phyloP scores from a whole-genome alignment of 2,113 vertebrate genomes.

The Seriola aureovittata region DNA sequence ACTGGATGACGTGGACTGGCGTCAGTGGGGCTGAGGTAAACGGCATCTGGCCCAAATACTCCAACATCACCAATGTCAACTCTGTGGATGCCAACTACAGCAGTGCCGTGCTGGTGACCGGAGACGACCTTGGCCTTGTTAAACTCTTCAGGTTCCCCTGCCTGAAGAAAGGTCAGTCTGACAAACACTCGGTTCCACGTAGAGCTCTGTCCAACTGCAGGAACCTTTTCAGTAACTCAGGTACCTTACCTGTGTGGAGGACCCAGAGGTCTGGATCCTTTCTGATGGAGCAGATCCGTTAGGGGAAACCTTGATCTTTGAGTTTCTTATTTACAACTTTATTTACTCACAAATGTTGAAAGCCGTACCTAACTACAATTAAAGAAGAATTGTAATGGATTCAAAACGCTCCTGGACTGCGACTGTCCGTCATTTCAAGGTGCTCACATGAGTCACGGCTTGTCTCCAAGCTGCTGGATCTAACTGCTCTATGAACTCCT shows the following conservation, averaged over 20 bases:
- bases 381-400: too few relatives aligned
- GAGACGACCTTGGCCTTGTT: constrained; percentile 94
- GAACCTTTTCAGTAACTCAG: not conserved
- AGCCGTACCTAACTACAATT: too few relatives aligned
- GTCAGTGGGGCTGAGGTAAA: constrained; percentile 94
- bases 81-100: constrained; percentile 97
- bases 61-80: constrained; percentile 90
- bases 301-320: too few relatives aligned
- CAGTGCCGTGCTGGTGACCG: constrained; percentile 90
- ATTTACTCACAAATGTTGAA: too few relatives aligned
- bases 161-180: constrained; percentile 91
- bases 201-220: not conserved
- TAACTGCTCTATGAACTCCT: not conserved
- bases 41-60: constrained; percentile 97
- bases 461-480: not conserved
- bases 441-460: not conserved
- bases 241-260: not conserved
- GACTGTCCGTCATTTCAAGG: too few relatives aligned
- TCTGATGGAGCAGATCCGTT: not conserved
- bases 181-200: not conserved
- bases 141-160: constrained; percentile 95
- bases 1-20: constrained; percentile 96
- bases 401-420: too few relatives aligned
- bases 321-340: too few relatives aligned
- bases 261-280: too few relatives aligned